A percentile compares a stretch with the other conserved stretches of the same genome.
Conservation (phyloP, 2,113 vertebrate genomes). For the Phodopus roborovskii region DNA sequence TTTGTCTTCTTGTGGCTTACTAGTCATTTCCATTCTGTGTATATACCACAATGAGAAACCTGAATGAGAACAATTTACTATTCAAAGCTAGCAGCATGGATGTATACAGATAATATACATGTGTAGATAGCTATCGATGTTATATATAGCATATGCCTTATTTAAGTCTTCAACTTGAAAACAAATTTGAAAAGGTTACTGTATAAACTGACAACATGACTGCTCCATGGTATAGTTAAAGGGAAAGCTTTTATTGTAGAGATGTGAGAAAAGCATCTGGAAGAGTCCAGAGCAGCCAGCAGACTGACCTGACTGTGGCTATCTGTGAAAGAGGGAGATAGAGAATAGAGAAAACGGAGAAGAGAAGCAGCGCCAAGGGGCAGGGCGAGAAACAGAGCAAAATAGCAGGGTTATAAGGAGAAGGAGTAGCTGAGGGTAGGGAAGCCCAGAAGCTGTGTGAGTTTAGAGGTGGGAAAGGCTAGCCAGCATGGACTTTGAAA, state of each 20-base stretch:
- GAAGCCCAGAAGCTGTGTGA: no score
- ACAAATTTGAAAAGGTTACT: slow-evolving; percentile 6
- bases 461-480: neutral
- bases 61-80: neutral
- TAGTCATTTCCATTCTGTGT: neutral
- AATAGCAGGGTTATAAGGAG: neutral
- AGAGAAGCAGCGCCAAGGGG: neutral
- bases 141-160: neutral
- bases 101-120: no score
- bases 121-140: neutral
- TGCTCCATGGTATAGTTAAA: neutral
- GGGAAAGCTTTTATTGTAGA: neutral
- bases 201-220: neutral
- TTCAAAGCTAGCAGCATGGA: neutral
- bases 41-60: neutral
- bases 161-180: neutral
- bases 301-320: neutral
- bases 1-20: neutral
- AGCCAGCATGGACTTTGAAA: neutral
- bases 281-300: neutral
- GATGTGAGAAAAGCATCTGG: no score
- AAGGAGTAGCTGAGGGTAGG: neutral
- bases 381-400: no score
- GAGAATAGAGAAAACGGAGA: neutral
- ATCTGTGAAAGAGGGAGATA: neutral